Conservation (phyloP, 2,797 vertebrate genomes). For the Oreortyx pictus region DNA sequence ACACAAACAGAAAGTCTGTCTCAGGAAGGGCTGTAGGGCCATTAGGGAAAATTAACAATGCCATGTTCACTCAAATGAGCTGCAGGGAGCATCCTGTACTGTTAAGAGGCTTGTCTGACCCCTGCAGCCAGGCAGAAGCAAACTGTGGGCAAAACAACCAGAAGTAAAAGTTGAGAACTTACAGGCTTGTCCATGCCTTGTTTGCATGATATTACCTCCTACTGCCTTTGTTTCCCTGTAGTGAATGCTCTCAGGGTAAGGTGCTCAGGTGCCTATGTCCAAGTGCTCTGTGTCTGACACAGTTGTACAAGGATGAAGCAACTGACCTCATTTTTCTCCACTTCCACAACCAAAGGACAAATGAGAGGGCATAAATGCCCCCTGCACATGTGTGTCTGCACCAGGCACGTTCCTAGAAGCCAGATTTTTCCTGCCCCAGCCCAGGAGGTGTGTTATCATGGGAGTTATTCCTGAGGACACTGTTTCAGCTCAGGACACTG, state of each 20-base stretch:
- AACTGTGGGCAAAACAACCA: neutral
- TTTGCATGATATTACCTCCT: neutral
- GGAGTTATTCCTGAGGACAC: neutral
- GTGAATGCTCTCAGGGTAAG: neutral
- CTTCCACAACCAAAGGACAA: neutral
- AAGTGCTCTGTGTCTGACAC: neutral
- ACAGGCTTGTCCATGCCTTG: neutral
- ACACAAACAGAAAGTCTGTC: neutral
- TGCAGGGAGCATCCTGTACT: rapidly evolving
- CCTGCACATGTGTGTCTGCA: neutral
- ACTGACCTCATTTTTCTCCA: neutral
- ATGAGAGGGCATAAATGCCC: neutral
- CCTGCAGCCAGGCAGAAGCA: neutral
- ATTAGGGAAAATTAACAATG: neutral
- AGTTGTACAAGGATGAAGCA: neutral
- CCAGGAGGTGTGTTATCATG: neutral
- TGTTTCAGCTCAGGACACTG: neutral
- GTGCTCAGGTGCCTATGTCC: neutral
- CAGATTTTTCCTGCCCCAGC: neutral
- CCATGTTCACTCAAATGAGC: neutral
- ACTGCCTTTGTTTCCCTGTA: neutral
- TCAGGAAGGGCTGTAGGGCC: neutral
- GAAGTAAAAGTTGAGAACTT: neutral
- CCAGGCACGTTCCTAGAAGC: neutral
- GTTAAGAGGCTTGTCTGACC: neutral